These are phyloP conservation scores for Hydrolagus colliei DNA, from an alignment of 2,797 vertebrate genomes.

Conservation along the genomic window DNA sequence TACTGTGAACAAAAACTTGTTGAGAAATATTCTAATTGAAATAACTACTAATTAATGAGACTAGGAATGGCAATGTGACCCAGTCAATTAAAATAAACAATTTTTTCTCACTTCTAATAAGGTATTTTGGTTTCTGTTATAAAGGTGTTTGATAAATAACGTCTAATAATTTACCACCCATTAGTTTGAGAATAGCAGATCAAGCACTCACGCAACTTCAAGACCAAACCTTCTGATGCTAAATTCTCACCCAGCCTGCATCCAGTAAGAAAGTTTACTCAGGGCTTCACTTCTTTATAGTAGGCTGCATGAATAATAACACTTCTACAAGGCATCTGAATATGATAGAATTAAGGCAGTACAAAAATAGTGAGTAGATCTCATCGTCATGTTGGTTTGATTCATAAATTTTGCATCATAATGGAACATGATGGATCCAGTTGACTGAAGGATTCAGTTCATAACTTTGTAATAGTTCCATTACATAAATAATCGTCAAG, in stretches of 20 bases:
- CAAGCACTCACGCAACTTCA: neutral
- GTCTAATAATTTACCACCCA: neutral
- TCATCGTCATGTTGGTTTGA: neutral
- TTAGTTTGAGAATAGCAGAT: neutral
- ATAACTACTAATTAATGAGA: neutral
- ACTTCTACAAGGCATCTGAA: neutral
- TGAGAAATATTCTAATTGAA: no score
- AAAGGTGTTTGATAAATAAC: neutral
- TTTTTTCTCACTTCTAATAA: neutral
- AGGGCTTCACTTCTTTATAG: neutral
- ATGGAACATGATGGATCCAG: neutral
- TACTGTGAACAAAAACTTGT: neutral
- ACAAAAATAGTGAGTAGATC: neutral
- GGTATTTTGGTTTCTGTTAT: neutral
- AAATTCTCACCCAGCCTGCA: neutral
- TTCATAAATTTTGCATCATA: neutral
- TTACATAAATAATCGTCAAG: neutral
- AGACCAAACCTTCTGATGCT: neutral
- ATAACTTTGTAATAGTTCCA: neutral
- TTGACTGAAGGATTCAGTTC: neutral
- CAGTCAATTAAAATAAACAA: neutral
- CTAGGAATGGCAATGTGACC: neutral
- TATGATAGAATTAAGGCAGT: slow-evolving; percentile 3
- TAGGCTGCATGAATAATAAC: neutral
- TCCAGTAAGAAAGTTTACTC: neutral